phyloP scores from a whole-genome alignment of 1,140 invertebrate genomes.

The Spodoptera litura region DNA sequence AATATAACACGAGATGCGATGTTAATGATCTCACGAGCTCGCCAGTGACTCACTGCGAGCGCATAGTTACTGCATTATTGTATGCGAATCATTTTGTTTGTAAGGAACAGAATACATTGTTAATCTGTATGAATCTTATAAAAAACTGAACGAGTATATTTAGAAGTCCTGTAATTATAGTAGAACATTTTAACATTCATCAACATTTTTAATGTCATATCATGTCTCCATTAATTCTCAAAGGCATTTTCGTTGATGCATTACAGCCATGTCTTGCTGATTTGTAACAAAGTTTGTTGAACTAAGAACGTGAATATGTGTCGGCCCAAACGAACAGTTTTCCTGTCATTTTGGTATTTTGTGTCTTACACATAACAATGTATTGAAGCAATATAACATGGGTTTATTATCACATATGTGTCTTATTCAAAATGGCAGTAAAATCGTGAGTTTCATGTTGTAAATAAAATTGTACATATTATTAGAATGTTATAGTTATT shows the following conservation, averaged over 20 bases:
- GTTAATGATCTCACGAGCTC: slow-evolving; percentile 39
- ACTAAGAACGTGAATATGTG: slow-evolving; percentile 36
- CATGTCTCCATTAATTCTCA: slow-evolving; percentile 26
- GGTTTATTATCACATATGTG: slow-evolving; percentile 44
- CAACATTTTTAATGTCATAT: slow-evolving; percentile 10
- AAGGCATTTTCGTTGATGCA: slow-evolving; percentile 38
- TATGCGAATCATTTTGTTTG: slow-evolving; percentile 30
- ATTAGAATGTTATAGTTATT: slow-evolving; percentile 68
- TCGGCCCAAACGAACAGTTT: slow-evolving; percentile 48
- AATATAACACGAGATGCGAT: slow-evolving; percentile 39
- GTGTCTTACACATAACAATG: slow-evolving; percentile 52
- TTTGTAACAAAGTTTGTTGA: slow-evolving; percentile 38
- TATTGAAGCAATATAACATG: slow-evolving; percentile 43
- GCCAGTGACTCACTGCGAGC: slow-evolving; percentile 35
- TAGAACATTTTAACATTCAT: slow-evolving; percentile 18
- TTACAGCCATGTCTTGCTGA: slow-evolving; percentile 41
- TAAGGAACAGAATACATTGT: slow-evolving; percentile 21
- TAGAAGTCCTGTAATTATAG: slow-evolving; percentile 16
- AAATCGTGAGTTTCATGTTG: slow-evolving; percentile 60
- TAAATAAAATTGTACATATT: slow-evolving; percentile 80
- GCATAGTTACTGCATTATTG: slow-evolving; percentile 25
- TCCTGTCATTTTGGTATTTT: slow-evolving; percentile 54
- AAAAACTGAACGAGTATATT: slow-evolving; percentile 16
- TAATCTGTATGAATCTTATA: slow-evolving; percentile 35
- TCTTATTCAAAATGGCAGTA: slow-evolving; percentile 63